phyloP scores from a whole-genome alignment of 1,140 invertebrate genomes.

The Tribolium madens region DNA sequence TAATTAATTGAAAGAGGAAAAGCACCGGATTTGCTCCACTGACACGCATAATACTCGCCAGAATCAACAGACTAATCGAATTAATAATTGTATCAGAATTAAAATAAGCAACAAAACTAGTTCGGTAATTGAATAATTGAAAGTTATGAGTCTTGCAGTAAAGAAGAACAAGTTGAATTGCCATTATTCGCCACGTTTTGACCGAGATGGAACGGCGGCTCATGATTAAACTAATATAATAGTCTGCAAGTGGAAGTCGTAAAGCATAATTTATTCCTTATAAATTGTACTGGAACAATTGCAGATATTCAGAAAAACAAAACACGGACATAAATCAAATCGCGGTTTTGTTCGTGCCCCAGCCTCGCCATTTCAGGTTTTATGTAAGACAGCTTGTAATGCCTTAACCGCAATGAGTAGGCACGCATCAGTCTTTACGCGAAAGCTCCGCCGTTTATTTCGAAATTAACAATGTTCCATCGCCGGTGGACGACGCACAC shows the following conservation, averaged over 20 bases:
- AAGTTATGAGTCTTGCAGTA: constrained; percentile 21
- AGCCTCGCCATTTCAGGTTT: constrained; percentile 26
- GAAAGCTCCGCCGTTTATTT: constrained; percentile 9
- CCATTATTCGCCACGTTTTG: constrained; percentile 32
- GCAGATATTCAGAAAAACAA: constrained; percentile 39
- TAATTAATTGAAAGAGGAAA: constrained; percentile 27
- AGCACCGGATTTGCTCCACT: constrained; percentile 8
- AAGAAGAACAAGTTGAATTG: constrained; percentile 35
- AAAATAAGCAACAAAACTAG: constrained; percentile 19
- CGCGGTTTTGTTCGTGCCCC: constrained; percentile 35
- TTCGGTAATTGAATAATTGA: constrained; percentile 34
- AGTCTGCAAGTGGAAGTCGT: constrained; percentile 38
- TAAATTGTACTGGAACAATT: constrained; percentile 39
- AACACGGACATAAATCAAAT: constrained; percentile 34
- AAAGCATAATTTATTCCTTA: constrained; percentile 37
- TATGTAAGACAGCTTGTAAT: constrained; percentile 39
- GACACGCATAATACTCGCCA: background rate
- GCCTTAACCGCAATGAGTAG: constrained; percentile 36
- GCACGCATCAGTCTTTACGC: constrained; percentile 29
- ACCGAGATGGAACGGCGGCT: constrained; percentile 34
- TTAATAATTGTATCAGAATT: constrained; percentile 13
- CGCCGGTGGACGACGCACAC: background rate
- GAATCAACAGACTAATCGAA: constrained; percentile 16
- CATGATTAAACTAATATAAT: constrained; percentile 39
- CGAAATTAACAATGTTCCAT: constrained; percentile 27